phyloP scores from a whole-genome alignment of 2,888 invertebrate genomes.

The Campaea margaritaria region DNA sequence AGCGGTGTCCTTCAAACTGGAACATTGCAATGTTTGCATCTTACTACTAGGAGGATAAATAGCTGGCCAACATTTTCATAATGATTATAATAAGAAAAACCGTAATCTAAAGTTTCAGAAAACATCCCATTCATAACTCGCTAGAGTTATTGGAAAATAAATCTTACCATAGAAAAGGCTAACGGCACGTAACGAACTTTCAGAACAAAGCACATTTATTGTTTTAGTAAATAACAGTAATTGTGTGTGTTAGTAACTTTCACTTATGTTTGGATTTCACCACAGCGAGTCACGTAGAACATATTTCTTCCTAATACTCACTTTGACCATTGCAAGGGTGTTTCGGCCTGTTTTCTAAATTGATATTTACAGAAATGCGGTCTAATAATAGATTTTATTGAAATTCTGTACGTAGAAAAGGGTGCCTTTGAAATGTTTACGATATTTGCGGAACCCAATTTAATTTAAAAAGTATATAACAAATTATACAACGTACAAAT shows the following conservation, averaged over 20 bases:
- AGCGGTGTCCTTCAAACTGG: too few relatives aligned
- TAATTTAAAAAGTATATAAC: too few relatives aligned
- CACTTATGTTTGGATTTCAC: slow-evolving; percentile 49
- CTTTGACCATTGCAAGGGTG: slow-evolving; percentile 53
- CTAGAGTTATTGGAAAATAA: slow-evolving; percentile 25
- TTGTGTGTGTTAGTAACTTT: slow-evolving; percentile 48
- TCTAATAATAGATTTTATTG: slow-evolving; percentile 29
- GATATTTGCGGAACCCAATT: background rate
- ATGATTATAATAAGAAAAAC: background rate
- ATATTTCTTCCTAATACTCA: slow-evolving; percentile 69
- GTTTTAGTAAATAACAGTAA: slow-evolving; percentile 35
- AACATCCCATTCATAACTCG: slow-evolving; percentile 13
- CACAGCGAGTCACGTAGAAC: slow-evolving; percentile 59
- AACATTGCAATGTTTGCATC: too few relatives aligned
- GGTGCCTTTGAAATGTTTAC: slow-evolving; percentile 6
- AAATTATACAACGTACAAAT: too few relatives aligned
- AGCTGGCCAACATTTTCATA: too few relatives aligned
- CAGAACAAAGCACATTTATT: slow-evolving; percentile 29
- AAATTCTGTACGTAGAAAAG: slow-evolving; percentile 18
- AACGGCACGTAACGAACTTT: slow-evolving; percentile 23
- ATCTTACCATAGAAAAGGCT: slow-evolving; percentile 18
- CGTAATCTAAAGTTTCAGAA: slow-evolving; percentile 1
- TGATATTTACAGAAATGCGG: slow-evolving; percentile 29
- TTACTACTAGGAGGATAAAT: too few relatives aligned
- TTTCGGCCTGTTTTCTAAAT: slow-evolving; percentile 46